Evolutionary conservation across 1,140 invertebrate genomes (phyloP), one percentile per base, ranked within the genome.

Genomic region (Drosophila repletoides): DNA sequence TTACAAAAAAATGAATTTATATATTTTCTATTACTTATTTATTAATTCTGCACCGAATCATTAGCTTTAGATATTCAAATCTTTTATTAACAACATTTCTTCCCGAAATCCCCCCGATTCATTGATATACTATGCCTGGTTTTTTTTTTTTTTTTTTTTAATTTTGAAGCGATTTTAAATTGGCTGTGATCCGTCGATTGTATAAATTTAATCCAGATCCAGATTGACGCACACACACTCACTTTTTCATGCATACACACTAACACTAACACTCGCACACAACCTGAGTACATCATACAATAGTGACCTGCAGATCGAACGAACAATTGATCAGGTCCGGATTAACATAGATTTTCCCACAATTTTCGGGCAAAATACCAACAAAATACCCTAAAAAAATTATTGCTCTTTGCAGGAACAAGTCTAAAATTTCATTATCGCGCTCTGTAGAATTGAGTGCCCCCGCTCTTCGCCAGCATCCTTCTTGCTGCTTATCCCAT

Each of bases 371-470:
- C 74, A 76, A 73, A 73, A 46, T 56, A 28, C 49, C 51, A 34
- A 67, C 66, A 70, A 70, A 65, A 58, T 56, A 43, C 48, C 49
- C 31, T n/a, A n/a, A 19, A 48, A 26, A 59, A 48, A 38, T 33
- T 40, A 48, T 53, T 72, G 65, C 38, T 46, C 43, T 52, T 71
- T 49, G 38, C 24, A 21, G 68, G 74, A 64, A 79, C 79, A 79
- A 86, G 80, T 84, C 79, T 84, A 80, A 68, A 84, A 84, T 84
- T 84, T 84, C 80, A 84, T 84, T 84, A 87, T 55, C 71, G 66
- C 48, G 65, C 56, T 58, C 12, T 58, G 41, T 12, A 21, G 17
- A 53, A 58, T 34, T 72, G 63, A 58, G 52, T 31, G 22, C 67
- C 40, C 33, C 55, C 52, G n/a, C n/a, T n/a, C n/a, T n/a, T n/a